Conservation (phyloP, 2,797 vertebrate species). For the Carcharodon carcharias region DNA sequence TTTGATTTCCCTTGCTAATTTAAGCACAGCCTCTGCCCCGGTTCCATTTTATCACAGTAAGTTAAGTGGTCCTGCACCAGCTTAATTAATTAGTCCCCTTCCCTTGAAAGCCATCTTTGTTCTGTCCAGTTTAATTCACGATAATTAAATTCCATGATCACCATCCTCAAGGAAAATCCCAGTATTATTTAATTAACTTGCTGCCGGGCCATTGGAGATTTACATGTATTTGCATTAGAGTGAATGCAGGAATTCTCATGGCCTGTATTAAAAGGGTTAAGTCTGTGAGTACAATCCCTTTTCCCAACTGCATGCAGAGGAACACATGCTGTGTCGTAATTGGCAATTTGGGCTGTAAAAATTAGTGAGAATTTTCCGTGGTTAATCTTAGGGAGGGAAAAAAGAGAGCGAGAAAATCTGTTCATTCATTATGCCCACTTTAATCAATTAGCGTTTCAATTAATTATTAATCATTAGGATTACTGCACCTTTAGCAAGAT, state of each 20-base stretch:
- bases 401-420: constrained; percentile 52
- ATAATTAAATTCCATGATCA: constrained; percentile 15
- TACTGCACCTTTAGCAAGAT: constrained; percentile 59
- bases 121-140: constrained; percentile 19
- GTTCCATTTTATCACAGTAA: not conserved
- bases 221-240: constrained; percentile 10
- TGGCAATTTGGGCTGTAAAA: constrained; percentile 32
- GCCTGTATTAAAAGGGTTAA: not conserved
- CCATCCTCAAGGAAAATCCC: not conserved
- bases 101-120: not conserved
- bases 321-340: not conserved
- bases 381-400: not conserved
- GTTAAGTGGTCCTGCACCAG: not conserved
- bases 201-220: not conserved
- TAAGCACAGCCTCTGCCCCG: constrained; percentile 6
- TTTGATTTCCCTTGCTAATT: constrained; percentile 1
- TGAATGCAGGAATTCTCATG: not conserved
- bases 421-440: constrained; percentile 65
- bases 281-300: not conserved
- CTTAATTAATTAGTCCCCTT: constrained; percentile 25
- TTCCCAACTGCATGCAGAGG: not conserved
- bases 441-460: constrained; percentile 68
- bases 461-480: constrained; percentile 70
- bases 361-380: not conserved
- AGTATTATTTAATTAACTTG: constrained; percentile 31